Percentiles rank a stretch among this genome's conserved stretches.
These are phyloP conservation scores for Hippocampus kuda DNA, from an alignment of 2,797 vertebrate species.

Conservation along the genomic window DNA sequence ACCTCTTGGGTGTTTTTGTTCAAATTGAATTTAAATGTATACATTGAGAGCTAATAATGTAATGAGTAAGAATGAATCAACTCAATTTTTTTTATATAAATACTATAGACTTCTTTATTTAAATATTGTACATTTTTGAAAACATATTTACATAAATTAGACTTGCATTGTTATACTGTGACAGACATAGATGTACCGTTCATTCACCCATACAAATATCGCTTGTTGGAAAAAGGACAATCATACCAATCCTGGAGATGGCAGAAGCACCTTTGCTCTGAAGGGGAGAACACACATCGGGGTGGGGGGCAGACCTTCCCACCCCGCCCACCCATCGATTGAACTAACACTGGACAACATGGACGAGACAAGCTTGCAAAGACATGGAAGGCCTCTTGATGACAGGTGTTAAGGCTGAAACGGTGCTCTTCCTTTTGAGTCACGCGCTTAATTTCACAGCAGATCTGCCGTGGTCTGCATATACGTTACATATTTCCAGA, in stretches of 20 bases:
- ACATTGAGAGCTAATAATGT: too few species aligned
- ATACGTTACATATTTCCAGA: slow-evolving; percentile 11
- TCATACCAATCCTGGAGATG: slow-evolving; percentile 47
- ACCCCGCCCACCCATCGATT: slow-evolving; percentile 3
- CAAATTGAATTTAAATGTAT: too few species aligned
- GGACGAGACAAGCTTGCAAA: slow-evolving; percentile 52
- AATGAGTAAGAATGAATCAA: not conserved
- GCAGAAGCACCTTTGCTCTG: slow-evolving; percentile 64
- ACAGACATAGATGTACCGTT: slow-evolving; percentile 47
- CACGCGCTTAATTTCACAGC: slow-evolving; percentile 22
- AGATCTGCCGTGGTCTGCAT: slow-evolving; percentile 12
- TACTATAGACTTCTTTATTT: slow-evolving; percentile 92
- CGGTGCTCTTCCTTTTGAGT: slow-evolving; percentile 36
- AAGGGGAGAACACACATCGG: slow-evolving; percentile 17
- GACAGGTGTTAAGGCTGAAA: slow-evolving; percentile 66
- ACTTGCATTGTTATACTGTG: slow-evolving; percentile 67
- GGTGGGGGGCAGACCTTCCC: too few species aligned
- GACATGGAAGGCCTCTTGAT: slow-evolving; percentile 63
- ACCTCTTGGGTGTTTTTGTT: too few species aligned
- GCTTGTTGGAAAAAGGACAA: slow-evolving; percentile 49
- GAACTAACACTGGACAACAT: slow-evolving; percentile 40
- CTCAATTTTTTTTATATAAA: slow-evolving; percentile 75
- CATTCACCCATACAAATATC: slow-evolving; percentile 49
- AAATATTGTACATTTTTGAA: slow-evolving; percentile 98
- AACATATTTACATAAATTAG: slow-evolving; percentile 92